Conservation (phyloP, 2,113 vertebrate species). For the Daubentonia madagascariensis region DNA sequence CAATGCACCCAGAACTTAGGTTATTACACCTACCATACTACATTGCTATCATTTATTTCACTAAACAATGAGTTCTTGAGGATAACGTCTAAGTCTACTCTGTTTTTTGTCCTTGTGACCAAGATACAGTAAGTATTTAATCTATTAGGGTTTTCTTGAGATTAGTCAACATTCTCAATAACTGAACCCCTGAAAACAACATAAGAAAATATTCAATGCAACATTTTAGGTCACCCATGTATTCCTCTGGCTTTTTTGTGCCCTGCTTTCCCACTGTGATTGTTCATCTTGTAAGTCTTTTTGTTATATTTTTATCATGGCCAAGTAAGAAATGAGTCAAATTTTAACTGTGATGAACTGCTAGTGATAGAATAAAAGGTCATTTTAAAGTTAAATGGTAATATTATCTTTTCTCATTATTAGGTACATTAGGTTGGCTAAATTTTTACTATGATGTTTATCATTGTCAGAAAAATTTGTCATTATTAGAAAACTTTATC, state of each 20-base stretch:
- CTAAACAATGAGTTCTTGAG: not conserved
- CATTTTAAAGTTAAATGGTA: conserved; percentile 68
- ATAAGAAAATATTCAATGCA: not conserved
- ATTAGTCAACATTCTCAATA: not conserved
- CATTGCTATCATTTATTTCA: not conserved
- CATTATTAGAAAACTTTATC: too few relatives aligned
- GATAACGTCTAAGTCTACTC: not conserved
- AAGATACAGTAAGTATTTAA: not conserved
- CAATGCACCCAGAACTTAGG: not conserved
- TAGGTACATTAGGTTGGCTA: conserved; percentile 28
- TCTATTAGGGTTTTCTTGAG: not conserved
- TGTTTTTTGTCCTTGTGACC: not conserved
- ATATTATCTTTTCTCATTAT: conserved; percentile 57
- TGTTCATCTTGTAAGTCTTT: not conserved
- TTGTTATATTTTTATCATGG: not conserved
- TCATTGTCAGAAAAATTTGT: too few relatives aligned
- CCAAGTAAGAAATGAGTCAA: not conserved
- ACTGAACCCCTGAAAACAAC: not conserved
- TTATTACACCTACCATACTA: not conserved
- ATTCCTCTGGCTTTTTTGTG: not conserved
- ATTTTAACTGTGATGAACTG: conserved; percentile 43
- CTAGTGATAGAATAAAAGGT: conserved; percentile 57
- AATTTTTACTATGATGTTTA: conserved; percentile 59
- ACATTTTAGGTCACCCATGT: not conserved
- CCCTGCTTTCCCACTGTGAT: rapidly evolving